These are phyloP conservation scores for Pseudorectes ferrugineus DNA, from an alignment of 2,113 vertebrate genomes.

Conservation along the genomic window DNA sequence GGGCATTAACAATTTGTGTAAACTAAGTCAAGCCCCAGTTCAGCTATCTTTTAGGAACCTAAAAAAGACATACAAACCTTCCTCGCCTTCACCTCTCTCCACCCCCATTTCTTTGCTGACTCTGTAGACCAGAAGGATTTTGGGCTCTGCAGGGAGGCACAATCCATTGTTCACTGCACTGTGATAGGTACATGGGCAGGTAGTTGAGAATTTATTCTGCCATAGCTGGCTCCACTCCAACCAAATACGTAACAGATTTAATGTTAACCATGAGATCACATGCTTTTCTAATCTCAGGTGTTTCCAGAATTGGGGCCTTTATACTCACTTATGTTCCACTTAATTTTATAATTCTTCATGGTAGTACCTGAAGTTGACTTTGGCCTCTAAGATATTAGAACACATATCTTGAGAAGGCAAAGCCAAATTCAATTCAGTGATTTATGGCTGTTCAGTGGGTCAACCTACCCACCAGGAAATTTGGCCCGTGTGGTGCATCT, in stretches of 20 bases:
- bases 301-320: background rate
- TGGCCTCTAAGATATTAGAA: background rate
- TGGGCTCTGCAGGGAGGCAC: background rate
- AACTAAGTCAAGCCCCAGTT: background rate
- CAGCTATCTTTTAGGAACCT: background rate
- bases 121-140: background rate
- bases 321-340: background rate
- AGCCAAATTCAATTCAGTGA: background rate
- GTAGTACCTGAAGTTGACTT: slow-evolving; percentile 28
- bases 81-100: background rate
- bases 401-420: background rate
- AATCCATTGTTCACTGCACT: background rate
- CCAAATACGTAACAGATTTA: background rate
- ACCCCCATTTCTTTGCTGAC: background rate
- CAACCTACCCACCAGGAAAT: background rate
- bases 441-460: background rate
- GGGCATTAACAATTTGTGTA: background rate
- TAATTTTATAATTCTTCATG: slow-evolving; percentile 16
- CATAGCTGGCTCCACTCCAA: background rate
- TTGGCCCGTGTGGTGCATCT: rapidly evolving
- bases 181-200: background rate
- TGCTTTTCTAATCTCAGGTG: background rate
- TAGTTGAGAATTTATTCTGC: background rate
- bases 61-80: background rate
- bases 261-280: background rate